A percentile compares a stretch with the other conserved stretches of the same genome.
phyloP scores from a whole-genome alignment of 2,888 invertebrate species.

The Archaeoteleia sp. region DNA sequence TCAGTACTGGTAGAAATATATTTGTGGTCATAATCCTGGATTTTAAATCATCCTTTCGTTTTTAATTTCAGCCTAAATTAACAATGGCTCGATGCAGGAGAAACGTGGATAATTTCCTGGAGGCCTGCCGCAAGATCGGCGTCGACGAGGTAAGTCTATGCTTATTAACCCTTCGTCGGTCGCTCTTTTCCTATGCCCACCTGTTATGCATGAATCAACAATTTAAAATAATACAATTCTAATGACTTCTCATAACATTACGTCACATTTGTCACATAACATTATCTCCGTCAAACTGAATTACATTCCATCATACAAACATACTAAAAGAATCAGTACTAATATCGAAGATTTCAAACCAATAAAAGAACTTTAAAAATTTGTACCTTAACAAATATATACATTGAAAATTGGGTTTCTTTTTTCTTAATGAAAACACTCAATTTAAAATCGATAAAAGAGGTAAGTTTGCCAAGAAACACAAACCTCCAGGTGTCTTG shows the following conservation, averaged over 20 bases:
- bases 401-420: neutral
- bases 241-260: neutral
- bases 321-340: too few species aligned
- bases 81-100: slow-evolving; percentile 96
- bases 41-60: too few species aligned
- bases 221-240: neutral
- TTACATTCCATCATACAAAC: too few species aligned
- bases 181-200: slow-evolving; percentile 41
- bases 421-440: slow-evolving; percentile 13
- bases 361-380: too few species aligned
- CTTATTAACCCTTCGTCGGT: slow-evolving; percentile 41
- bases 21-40: too few species aligned
- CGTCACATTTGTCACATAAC: too few species aligned
- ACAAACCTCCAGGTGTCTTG: slow-evolving; percentile 16
- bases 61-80: slow-evolving; percentile 86
- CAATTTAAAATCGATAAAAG: neutral
- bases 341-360: too few species aligned
- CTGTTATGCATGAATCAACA: slow-evolving; percentile 29
- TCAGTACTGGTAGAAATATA: too few species aligned
- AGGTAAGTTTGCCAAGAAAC: slow-evolving; percentile 28
- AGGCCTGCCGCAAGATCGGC: slow-evolving; percentile 94
- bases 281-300: too few species aligned
- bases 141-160: slow-evolving; percentile 89
- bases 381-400: neutral
- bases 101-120: slow-evolving; percentile 96